Percentiles rank a stretch among this genome's conserved stretches.
phyloP scores from a whole-genome alignment of 2,797 vertebrate species.

The Arctocebus calabarensis region DNA sequence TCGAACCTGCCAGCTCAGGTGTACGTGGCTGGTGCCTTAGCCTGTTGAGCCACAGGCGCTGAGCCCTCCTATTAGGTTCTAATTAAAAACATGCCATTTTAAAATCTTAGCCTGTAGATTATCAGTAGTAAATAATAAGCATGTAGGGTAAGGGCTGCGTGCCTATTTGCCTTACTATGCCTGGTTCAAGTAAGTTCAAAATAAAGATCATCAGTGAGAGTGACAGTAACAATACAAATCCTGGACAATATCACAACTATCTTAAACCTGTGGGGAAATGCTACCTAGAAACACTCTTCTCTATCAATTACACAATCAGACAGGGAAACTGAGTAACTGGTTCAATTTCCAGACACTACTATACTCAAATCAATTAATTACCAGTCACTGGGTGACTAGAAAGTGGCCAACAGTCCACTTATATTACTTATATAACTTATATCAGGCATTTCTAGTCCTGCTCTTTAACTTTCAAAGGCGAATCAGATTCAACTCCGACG shows the following conservation, averaged over 20 bases:
- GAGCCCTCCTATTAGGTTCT: background rate
- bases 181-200: background rate
- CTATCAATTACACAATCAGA: slow-evolving; percentile 36
- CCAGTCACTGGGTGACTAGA: slow-evolving; percentile 19
- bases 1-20: too few relatives aligned
- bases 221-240: background rate
- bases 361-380: slow-evolving; percentile 54
- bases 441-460: slow-evolving; percentile 15
- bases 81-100: background rate
- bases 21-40: too few relatives aligned
- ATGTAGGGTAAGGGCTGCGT: background rate
- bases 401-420: background rate
- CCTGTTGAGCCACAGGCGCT: too few relatives aligned
- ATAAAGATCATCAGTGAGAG: slow-evolving; percentile 3
- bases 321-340: background rate
- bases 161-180: background rate
- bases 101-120: background rate
- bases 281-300: background rate
- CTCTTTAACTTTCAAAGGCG: slow-evolving; percentile 47
- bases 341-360: slow-evolving; percentile 42
- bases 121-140: slow-evolving; percentile 40
- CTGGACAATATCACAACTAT: background rate
- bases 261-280: background rate
- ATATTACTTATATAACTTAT: background rate
- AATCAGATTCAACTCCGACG: background rate